phyloP scores from a whole-genome alignment of 2,888 invertebrate genomes.

The Diaprepes abbreviatus region DNA sequence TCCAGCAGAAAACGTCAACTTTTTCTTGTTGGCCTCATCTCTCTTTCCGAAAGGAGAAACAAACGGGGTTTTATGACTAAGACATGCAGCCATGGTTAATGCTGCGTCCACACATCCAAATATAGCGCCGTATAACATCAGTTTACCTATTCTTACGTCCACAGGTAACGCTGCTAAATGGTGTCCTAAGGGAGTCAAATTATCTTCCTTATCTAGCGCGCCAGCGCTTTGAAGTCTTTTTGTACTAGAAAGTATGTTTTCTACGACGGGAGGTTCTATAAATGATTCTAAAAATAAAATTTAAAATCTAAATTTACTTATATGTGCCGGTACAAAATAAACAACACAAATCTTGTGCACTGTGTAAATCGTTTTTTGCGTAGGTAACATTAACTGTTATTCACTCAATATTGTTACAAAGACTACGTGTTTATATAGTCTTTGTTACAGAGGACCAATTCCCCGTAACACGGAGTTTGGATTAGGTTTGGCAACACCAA shows the following conservation, averaged over 20 bases:
- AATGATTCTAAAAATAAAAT: conserved; percentile 62
- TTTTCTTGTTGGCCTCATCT: conserved; percentile 78
- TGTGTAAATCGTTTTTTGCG: too few relatives aligned
- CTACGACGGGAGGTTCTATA: conserved; percentile 80
- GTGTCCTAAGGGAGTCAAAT: conserved; percentile 87
- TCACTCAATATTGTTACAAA: too few relatives aligned
- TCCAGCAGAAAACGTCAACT: conserved; percentile 81
- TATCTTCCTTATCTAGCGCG: conserved; percentile 81
- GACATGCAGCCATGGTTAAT: conserved; percentile 88
- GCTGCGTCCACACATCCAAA: conserved; percentile 94
- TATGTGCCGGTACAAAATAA: too few relatives aligned
- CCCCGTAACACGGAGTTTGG: too few relatives aligned
- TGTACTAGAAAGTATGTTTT: conserved; percentile 79
- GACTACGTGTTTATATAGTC: too few relatives aligned
- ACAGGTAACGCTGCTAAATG: conserved; percentile 92
- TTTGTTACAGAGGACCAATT: too few relatives aligned
- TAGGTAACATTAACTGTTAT: too few relatives aligned
- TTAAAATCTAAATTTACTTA: too few relatives aligned
- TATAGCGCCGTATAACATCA: conserved; percentile 92
- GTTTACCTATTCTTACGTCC: conserved; percentile 91
- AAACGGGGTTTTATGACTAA: conserved; percentile 86
- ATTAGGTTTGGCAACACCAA: too few relatives aligned
- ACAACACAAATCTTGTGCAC: too few relatives aligned
- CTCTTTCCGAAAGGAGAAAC: conserved; percentile 81
- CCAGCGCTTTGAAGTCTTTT: conserved; percentile 81